Evolutionary conservation across 2,888 invertebrate species (phyloP), one percentile per base, ranked within the genome.

Genomic region (Agrochola circellaris): DNA sequence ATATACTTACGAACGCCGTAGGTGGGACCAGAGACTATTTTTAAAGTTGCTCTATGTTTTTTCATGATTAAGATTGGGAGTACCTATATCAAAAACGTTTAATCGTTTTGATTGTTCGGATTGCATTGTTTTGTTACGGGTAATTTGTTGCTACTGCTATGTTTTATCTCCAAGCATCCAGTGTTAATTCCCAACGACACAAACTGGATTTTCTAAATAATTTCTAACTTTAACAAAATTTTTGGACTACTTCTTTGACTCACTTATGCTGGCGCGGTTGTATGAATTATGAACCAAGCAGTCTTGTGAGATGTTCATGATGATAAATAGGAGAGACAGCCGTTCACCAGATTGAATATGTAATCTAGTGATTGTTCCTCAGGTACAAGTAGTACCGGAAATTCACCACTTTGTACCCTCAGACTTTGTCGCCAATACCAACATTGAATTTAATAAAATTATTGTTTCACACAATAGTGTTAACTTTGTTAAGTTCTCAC

Each of bases 21-120:
- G 96, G 95, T 95, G 95, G 95, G 95, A 94, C 81, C 92, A 89
- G 89, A 75, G 90, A 86, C 87, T 89, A 88, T 91, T 89, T 87
- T 82, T 81, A 73, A 69, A 83, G 79, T 85, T 86, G 79, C 75
- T 88, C 89, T 84, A 90, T 91, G 80, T 92, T 92, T 93, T 92
- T 93, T 93, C 90, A 74, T 75, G 68, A 84, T 77, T 83, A 67
- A 70, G 74, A 83, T 85, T 82, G 76, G 81, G 71, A 78, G 72
- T 79, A n/a, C 11, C 5, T 26, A 75, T 79, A 89, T 89, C 82
- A 87, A 85, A 88, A 87, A 81, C 81, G 51, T 87, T 87, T 89
- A 87, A 88, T 83, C 79, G 85, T 86, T 89, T 90, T 83, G 82
- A 89, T 89, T 87, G 87, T 87, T 71, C 73, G 67, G 48, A 72